These are phyloP conservation scores for Rhinopomastus cyanomelas DNA, from an alignment of 2,113 vertebrate species.

Conservation along the genomic window DNA sequence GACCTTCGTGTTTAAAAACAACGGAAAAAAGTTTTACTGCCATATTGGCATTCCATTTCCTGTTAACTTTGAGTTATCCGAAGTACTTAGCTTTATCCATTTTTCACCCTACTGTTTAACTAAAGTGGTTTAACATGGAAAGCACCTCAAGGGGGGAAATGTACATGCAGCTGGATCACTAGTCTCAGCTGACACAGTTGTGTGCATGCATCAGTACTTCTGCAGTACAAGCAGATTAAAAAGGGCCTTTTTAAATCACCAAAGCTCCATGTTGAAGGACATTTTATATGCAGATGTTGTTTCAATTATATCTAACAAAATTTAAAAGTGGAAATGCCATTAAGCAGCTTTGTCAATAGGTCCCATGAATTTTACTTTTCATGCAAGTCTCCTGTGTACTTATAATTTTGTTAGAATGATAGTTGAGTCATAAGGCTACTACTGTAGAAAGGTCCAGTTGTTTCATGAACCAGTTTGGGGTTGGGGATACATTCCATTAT, in stretches of 20 bases:
- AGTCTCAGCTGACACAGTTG: conserved; percentile 36
- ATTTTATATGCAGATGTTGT: conserved; percentile 68
- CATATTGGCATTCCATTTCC: conserved; percentile 77
- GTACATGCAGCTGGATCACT: conserved; percentile 40
- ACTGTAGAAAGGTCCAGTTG: conserved; percentile 65
- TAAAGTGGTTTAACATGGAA: conserved; percentile 37
- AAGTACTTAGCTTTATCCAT: conserved; percentile 26
- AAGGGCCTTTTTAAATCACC: conserved; percentile 73
- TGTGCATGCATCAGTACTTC: conserved; percentile 29
- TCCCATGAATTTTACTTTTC: conserved; percentile 52
- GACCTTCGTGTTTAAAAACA: conserved; percentile 68
- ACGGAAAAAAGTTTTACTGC: conserved; percentile 61
- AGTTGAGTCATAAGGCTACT: conserved; percentile 42
- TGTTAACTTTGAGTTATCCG: conserved; percentile 44
- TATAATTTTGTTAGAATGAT: conserved; percentile 48
- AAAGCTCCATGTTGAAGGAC: conserved; percentile 70
- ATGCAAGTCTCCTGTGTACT: conserved; percentile 64
- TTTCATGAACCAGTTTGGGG: conserved; percentile 73
- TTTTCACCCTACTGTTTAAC: conserved; percentile 20
- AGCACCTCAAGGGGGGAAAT: conserved; percentile 27
- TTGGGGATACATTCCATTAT: conserved; percentile 78
- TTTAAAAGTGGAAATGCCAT: conserved; percentile 60
- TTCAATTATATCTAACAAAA: conserved; percentile 69
- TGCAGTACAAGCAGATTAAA: conserved; percentile 43
- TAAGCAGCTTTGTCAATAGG: conserved; percentile 55